These are phyloP conservation scores for Semaprochilodus insignis DNA, from an alignment of 2,797 vertebrate species.

Conservation along the genomic window DNA sequence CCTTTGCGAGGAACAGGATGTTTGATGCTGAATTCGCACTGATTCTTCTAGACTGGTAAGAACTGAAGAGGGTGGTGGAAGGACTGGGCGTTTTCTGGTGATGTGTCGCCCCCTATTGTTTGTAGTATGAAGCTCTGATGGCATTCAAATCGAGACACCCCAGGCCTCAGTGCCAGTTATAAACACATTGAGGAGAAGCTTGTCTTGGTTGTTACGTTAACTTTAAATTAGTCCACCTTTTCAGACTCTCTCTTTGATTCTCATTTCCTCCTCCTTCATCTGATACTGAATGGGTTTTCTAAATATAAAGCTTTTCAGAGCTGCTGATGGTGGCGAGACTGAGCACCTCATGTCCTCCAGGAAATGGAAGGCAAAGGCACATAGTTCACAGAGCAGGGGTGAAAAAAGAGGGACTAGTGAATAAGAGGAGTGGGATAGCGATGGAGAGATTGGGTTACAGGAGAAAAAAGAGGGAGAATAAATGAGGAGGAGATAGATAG, in stretches of 20 bases:
- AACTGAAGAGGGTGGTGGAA: too few species aligned
- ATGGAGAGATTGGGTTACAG: not conserved
- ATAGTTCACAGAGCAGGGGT: conserved; percentile 13
- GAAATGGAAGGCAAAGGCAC: conserved; percentile 24
- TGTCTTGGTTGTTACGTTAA: not conserved
- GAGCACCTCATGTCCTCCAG: conserved; percentile 31
- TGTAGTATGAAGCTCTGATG: not conserved
- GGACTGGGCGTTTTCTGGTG: too few species aligned
- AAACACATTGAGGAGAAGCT: not conserved
- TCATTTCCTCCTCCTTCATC: conserved; percentile 18
- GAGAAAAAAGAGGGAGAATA: not conserved
- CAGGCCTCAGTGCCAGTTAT: not conserved
- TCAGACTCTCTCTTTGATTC: not conserved
- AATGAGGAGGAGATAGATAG: not conserved
- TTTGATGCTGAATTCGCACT: too few species aligned
- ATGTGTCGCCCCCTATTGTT: too few species aligned
- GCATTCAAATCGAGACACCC: not conserved
- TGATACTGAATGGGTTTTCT: conserved; percentile 30
- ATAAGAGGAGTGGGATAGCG: not conserved
- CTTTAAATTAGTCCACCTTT: not conserved
- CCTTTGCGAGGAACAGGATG: too few species aligned
- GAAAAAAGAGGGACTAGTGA: conserved; percentile 15
- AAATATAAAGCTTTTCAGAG: conserved; percentile 26
- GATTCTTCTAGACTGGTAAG: too few species aligned
- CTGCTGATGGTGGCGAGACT: conserved; percentile 13